phyloP scores from a whole-genome alignment of 64 coral and sea anemone species.

The Platygyra sinensis region DNA sequence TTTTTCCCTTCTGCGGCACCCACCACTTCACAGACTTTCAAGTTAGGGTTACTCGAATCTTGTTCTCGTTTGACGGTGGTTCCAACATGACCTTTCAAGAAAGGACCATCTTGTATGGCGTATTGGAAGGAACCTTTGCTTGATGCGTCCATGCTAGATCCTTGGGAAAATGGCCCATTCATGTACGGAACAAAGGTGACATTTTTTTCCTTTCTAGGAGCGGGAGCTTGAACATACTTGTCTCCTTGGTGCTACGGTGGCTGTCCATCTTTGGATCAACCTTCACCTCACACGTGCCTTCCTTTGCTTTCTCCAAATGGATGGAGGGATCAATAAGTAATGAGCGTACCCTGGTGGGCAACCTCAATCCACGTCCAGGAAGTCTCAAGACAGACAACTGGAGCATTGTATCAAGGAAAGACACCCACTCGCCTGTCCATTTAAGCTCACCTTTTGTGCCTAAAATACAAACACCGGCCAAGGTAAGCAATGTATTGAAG shows the following conservation, averaged over 20 bases:
- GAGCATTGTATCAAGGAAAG: slow-evolving; percentile 88
- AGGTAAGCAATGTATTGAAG: not conserved
- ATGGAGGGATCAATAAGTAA: slow-evolving; percentile 78
- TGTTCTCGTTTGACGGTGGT: slow-evolving; percentile 83
- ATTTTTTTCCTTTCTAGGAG: slow-evolving; percentile 76
- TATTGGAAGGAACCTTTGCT: slow-evolving; percentile 43
- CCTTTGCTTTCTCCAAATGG: slow-evolving; percentile 65
- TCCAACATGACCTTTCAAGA: slow-evolving; percentile 74
- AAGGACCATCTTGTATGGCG: slow-evolving; percentile 41
- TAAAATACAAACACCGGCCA: not conserved
- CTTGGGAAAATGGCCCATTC: not conserved
- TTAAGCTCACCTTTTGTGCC: slow-evolving; percentile 76
- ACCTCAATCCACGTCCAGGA: slow-evolving; percentile 76
- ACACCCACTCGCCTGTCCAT: slow-evolving; percentile 83
- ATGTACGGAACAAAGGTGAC: slow-evolving; percentile 75
- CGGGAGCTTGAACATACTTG: slow-evolving; percentile 72
- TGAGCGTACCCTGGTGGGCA: slow-evolving; percentile 81
- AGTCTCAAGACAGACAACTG: slow-evolving; percentile 81
- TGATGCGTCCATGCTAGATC: not conserved
- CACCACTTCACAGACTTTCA: slow-evolving; percentile 70
- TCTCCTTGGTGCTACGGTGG: slow-evolving; percentile 70
- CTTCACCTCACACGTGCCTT: slow-evolving; percentile 52
- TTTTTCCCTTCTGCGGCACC: slow-evolving; percentile 69
- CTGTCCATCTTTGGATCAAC: slow-evolving; percentile 83
- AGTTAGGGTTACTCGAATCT: slow-evolving; percentile 24